These are phyloP conservation scores for Drosophila ustulata DNA, from an alignment of 2,888 invertebrate genomes.

Conservation along the genomic window DNA sequence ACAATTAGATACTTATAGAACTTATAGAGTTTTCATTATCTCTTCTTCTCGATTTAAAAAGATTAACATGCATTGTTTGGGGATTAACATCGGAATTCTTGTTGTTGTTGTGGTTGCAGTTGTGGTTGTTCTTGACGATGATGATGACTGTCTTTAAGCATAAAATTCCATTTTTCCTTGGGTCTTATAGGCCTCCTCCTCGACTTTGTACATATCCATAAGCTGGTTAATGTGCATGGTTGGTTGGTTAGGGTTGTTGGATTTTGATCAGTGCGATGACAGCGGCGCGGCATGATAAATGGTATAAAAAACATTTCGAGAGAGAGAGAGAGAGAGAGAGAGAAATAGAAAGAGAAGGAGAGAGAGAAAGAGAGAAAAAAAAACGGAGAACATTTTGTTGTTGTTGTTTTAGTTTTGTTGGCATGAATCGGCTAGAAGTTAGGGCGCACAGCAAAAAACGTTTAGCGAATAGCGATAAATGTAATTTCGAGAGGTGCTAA, in stretches of 20 bases:
- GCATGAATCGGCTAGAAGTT: constrained; percentile 18
- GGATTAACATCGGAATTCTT: constrained; percentile 18
- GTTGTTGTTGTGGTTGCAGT: constrained; percentile 30
- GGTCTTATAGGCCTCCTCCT: constrained; percentile 95
- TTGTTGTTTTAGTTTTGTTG: constrained; percentile 29
- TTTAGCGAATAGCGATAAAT: constrained; percentile 47
- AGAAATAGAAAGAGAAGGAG: constrained; percentile 19
- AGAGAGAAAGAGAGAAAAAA: constrained; percentile 31
- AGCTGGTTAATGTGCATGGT: constrained; percentile 87
- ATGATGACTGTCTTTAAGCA: constrained; percentile 86
- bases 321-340: constrained; percentile 9
- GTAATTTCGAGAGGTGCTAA: background rate
- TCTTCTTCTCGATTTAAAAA: background rate
- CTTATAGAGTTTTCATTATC: constrained; percentile 4
- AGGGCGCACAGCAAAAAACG: constrained; percentile 42
- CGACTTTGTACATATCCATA: constrained; percentile 97
- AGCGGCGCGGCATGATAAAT: constrained; percentile 61
- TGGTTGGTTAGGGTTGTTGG: constrained; percentile 27
- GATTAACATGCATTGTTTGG: constrained; percentile 2
- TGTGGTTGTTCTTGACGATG: constrained; percentile 29
- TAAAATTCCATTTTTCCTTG: constrained; percentile 95
- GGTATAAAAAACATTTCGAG: constrained; percentile 23
- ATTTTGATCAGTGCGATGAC: constrained; percentile 48
- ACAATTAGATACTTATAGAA: constrained; percentile 33
- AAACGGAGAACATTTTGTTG: constrained; percentile 13